Evolutionary conservation across 2,888 invertebrate species (phyloP), one percentile per base, ranked within the genome.

Genomic region (Entomobrya proxima): DNA sequence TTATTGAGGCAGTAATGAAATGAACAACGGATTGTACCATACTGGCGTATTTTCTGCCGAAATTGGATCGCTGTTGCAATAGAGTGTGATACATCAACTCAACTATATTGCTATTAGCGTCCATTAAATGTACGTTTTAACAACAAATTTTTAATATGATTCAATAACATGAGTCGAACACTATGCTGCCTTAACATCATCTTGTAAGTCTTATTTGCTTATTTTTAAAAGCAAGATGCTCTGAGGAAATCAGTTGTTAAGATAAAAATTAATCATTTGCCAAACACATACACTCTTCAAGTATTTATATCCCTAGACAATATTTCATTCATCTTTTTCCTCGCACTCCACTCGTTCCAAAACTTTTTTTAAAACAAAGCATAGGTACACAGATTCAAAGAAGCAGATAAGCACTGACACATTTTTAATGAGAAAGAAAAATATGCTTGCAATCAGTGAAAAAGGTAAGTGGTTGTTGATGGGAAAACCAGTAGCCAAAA

Each of bases 401-500:
- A 52, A 21, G 0, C 13, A 74, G 84, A 84, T 84, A 84, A 84
- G 77, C 83, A 58, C 84, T 84, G 84, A 84, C 84, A 84, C 77
- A 84, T 77, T 84, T 84, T 84, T 84, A 84, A 84, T 84, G 77
- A 84, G 84, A 21, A 72, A 77, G 47, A 61, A 67, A 18, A 35
- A 35, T 64, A 18, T 64, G 5, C n/a, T n/a, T 9, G 35, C 32
- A 35, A 35, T 64, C 69, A 44, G 69, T 69, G 44, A 67, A 67
- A 37, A 32, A 24, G 69, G 64, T 64, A 44, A 44, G 64, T 32
- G 32, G 35, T 40, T 77, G 77, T 35, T 69, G 69, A 84, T 84
- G 77, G 84, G 84, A 84, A 84, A 84, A 84, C 84, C 84, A 84
- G 84, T 84, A 84, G 84, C 84, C 69, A 83, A 76, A 76, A 69